Evolutionary conservation across 2,888 invertebrate species (phyloP), one percentile per base, ranked within the genome.

Genomic region (Rhabditoides inermis): DNA sequence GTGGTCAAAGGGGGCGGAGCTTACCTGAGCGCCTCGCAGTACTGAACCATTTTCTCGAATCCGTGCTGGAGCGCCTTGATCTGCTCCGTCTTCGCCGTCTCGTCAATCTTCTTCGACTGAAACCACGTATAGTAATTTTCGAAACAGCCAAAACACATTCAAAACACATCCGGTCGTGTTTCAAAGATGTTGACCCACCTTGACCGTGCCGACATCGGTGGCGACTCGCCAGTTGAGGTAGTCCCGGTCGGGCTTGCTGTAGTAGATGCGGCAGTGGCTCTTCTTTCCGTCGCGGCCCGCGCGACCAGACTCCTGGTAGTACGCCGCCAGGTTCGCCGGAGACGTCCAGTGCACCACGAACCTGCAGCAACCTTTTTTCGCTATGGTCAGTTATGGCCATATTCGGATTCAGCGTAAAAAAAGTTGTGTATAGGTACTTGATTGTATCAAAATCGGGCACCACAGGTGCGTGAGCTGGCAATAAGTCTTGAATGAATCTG

Each of bases 331-430:
- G 73, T 88, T 90, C 77, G 91, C 89, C 0, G 95, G 88, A 32
- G 90, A 83, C 25, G 89, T 88, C 95, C 94, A 98, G 79, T 98
- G 95, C 5, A 88, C 85, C 2, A 98, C 95, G 77, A 90, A 89
- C 60, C 92, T 87, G 68, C 27, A 66, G 47, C 6, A 49, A 22
- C 20, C 18, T 35, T 18, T 12, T 2, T 37, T 23, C 26, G n/a
- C n/a, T n/a, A n/a, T n/a, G n/a, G n/a, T n/a, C n/a, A n/a, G n/a
- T n/a, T n/a, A n/a, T n/a, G 30, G 27, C 28, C 51, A 20, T 30
- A 28, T 28, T n/a, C n/a, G n/a, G n/a, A n/a, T n/a, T n/a, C n/a
- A n/a, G n/a, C n/a, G n/a, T n/a, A n/a, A n/a, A n/a, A 37, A 22
- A 18, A n/a, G n/a, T n/a, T n/a, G n/a, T n/a, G n/a, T n/a, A n/a